These are phyloP conservation scores for Agrochola litura DNA, from an alignment of 2,888 invertebrate genomes.

Conservation along the genomic window DNA sequence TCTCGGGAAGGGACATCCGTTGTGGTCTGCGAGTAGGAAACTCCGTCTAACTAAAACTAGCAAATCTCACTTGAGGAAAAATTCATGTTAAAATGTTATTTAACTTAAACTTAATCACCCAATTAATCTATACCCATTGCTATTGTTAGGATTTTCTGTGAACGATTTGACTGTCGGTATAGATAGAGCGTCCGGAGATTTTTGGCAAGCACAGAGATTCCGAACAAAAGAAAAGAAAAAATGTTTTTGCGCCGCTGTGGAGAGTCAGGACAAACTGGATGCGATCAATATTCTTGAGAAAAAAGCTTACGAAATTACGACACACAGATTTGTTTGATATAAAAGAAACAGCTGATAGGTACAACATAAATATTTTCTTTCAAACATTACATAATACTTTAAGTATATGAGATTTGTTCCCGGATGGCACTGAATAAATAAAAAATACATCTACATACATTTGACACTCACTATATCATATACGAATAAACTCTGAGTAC, in stretches of 20 bases:
- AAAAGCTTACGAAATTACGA: neutral
- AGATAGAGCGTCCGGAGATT: neutral
- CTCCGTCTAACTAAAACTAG: neutral
- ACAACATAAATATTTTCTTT: slow-evolving; percentile 23
- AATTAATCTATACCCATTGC: neutral
- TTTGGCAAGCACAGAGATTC: slow-evolving; percentile 12
- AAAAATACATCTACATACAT: slow-evolving; percentile 21
- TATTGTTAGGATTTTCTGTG: neutral
- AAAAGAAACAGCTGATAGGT: slow-evolving; percentile 34
- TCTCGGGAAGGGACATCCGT: neutral
- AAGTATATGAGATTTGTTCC: slow-evolving; percentile 12
- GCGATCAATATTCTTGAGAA: slow-evolving; percentile 3
- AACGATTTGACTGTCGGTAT: neutral
- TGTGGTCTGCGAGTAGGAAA: neutral
- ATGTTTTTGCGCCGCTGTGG: neutral
- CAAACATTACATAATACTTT: slow-evolving; percentile 21
- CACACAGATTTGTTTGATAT: neutral
- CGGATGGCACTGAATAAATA: slow-evolving; percentile 29
- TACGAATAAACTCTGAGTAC: slow-evolving; percentile 38
- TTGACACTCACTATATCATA: slow-evolving; percentile 15
- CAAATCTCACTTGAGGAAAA: neutral
- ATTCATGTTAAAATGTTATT: neutral
- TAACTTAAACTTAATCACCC: neutral
- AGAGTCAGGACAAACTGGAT: neutral
- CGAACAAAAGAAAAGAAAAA: neutral